phyloP scores from a whole-genome alignment of 2,888 invertebrate genomes.

The Bimastos eiseni region DNA sequence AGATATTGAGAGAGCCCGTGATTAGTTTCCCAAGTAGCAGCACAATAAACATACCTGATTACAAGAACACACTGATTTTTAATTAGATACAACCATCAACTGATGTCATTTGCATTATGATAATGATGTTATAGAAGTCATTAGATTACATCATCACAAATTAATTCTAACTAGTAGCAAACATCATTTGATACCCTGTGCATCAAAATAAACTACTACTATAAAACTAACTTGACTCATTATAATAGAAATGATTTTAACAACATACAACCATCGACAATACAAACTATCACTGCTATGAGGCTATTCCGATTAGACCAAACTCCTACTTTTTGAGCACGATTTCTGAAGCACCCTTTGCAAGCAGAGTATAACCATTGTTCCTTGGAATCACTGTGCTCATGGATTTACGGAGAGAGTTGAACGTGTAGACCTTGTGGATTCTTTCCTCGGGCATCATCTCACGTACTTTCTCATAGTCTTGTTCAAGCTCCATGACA shows the following conservation, averaged over 20 bases:
- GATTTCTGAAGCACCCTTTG: conserved; percentile 98
- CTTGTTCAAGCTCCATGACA: conserved; percentile 82
- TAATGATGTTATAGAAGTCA: background rate
- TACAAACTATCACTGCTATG: background rate
- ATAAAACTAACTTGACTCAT: no score
- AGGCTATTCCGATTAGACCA: background rate
- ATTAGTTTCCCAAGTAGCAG: background rate
- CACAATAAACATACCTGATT: background rate
- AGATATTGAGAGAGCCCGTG: no score
- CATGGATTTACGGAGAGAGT: conserved; percentile 98
- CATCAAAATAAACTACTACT: no score
- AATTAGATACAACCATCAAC: background rate
- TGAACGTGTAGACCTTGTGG: conserved; percentile 84
- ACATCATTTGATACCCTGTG: no score
- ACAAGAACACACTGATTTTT: background rate
- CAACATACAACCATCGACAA: background rate
- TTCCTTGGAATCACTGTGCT: conserved; percentile 85
- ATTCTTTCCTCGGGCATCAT: conserved; percentile 88
- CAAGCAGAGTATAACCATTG: conserved; percentile 87
- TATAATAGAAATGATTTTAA: no score
- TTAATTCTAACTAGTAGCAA: no score
- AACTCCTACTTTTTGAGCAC: conserved; percentile 87
- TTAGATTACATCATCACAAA: background rate
- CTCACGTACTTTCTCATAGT: conserved; percentile 88
- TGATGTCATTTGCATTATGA: background rate